Percentiles rank a stretch among this genome's conserved stretches.
Evolutionary conservation across 1,140 invertebrate species (phyloP).

Genomic region (Eueides isabella): DNA sequence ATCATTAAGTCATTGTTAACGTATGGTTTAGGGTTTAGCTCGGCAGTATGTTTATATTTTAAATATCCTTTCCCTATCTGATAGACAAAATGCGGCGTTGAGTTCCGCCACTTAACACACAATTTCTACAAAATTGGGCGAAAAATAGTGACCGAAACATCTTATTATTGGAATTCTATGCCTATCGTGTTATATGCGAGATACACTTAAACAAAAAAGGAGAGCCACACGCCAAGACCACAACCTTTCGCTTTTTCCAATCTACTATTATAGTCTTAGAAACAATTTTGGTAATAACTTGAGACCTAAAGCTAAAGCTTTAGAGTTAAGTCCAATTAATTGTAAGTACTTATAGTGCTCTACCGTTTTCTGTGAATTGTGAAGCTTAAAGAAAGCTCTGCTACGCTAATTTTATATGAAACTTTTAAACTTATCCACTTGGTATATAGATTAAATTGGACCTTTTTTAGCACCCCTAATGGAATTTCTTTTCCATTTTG

Average conservation of each 20-base stretch:
- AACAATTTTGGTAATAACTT: conserved; percentile 12
- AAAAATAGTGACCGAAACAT: too few relatives aligned
- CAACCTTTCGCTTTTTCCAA: background rate
- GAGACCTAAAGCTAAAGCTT: conserved; percentile 6
- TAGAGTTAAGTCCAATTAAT: conserved; percentile 6
- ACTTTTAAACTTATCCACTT: conserved; percentile 10
- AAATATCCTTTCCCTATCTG: too few relatives aligned
- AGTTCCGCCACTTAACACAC: too few relatives aligned
- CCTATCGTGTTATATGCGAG: too few relatives aligned
- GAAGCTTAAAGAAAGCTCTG: conserved; percentile 12
- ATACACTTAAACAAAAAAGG: too few relatives aligned
- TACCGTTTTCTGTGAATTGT: conserved; percentile 14
- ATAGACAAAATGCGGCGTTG: too few relatives aligned
- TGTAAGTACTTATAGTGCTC: conserved; percentile 9
- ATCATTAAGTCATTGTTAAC: too few relatives aligned
- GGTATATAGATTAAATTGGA: conserved; percentile 10
- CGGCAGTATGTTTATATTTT: background rate
- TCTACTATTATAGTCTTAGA: background rate
- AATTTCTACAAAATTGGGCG: background rate
- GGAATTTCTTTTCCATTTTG: conserved; percentile 2
- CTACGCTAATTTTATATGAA: conserved; percentile 10
- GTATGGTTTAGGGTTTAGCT: too few relatives aligned
- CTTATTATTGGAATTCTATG: too few relatives aligned
- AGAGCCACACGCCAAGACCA: too few relatives aligned
- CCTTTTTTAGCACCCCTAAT: background rate